phyloP scores from a whole-genome alignment of 2,797 vertebrate species.

The Dryobates pubescens region DNA sequence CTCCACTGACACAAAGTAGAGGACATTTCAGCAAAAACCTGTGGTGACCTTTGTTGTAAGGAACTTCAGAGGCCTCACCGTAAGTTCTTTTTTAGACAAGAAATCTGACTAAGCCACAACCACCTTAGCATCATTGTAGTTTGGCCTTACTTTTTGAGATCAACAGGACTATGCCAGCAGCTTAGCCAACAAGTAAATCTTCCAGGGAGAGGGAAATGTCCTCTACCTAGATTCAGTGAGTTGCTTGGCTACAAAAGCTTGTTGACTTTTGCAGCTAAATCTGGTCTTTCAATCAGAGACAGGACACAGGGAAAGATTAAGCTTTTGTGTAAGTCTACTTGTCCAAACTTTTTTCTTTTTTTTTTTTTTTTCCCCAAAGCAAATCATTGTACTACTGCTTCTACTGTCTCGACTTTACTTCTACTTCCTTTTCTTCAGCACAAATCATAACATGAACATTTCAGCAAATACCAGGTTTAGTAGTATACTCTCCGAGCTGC shows the following conservation, averaged over 20 bases:
- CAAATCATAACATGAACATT: not conserved
- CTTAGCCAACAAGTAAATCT: not conserved
- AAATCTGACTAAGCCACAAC: slow-evolving; percentile 36
- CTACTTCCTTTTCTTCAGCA: slow-evolving; percentile 2
- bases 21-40: slow-evolving; percentile 13
- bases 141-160: not conserved
- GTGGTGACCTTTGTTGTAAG: slow-evolving; percentile 11
- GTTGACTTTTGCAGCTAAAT: not conserved
- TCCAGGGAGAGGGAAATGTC: not conserved
- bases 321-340: not conserved
- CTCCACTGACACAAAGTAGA: not conserved
- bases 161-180: not conserved
- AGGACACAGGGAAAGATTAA: not conserved
- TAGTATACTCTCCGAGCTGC: not conserved
- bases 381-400: not conserved
- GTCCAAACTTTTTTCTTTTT: not conserved
- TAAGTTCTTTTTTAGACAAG: slow-evolving; percentile 36
- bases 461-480: not conserved
- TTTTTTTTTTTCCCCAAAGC: not conserved
- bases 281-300: not conserved
- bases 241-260: not conserved
- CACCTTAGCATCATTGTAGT: not conserved
- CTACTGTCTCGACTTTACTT: not conserved
- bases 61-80: not conserved
- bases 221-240: not conserved